These are phyloP conservation scores for Emydocephalus ijimae DNA, from an alignment of 2,113 vertebrate genomes.

Conservation along the genomic window DNA sequence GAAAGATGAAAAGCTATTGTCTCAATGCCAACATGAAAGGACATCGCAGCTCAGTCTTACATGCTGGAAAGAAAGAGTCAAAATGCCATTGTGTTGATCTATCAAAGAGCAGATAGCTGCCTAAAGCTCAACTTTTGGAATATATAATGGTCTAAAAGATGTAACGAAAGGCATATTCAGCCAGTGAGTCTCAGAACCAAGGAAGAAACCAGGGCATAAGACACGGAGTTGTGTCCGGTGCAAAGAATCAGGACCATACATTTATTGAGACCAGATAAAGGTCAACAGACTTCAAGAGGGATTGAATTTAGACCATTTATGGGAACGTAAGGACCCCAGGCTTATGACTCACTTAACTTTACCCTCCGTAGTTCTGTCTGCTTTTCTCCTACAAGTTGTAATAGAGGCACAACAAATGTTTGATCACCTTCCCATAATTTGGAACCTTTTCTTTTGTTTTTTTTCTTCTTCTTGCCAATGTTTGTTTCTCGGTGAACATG, in stretches of 20 bases:
- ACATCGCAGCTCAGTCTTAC: not conserved
- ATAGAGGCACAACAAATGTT: not conserved
- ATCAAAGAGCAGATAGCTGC: not conserved
- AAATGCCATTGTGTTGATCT: not conserved
- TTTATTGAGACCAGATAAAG: not conserved
- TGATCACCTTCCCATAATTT: constrained; percentile 6
- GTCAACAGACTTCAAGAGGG: not conserved
- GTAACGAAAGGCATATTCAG: not conserved
- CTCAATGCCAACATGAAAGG: not conserved
- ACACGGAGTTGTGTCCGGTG: not conserved
- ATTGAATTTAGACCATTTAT: not conserved
- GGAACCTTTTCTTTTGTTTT: not conserved
- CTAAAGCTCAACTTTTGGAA: not conserved
- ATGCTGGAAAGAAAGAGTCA: not conserved
- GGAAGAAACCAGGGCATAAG: not conserved
- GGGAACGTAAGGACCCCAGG: not conserved
- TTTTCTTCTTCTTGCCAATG: constrained; percentile 20
- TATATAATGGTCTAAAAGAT: not conserved
- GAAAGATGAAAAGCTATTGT: not conserved
- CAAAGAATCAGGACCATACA: not conserved
- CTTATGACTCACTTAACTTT: not conserved
- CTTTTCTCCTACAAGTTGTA: not conserved
- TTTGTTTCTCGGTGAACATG: not conserved
- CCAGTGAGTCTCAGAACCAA: not conserved
- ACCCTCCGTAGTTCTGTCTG: not conserved